Conservation (phyloP, 2,797 vertebrate genomes). For the Monodelphis domestica region DNA sequence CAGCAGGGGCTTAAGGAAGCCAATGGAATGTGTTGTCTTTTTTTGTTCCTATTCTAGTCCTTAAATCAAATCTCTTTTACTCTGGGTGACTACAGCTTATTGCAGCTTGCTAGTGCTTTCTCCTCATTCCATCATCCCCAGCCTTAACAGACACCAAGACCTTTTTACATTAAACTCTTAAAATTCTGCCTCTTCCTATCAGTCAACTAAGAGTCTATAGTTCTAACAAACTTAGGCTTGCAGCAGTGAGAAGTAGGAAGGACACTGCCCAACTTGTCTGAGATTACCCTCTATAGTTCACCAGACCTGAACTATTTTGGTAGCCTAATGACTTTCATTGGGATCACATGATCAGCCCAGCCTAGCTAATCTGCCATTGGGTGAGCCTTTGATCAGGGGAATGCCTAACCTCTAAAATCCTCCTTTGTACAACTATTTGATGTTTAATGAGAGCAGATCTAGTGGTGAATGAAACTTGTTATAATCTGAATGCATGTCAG, state of each 20-base stretch:
- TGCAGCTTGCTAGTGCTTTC: background rate
- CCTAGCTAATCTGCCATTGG: slow-evolving; percentile 25
- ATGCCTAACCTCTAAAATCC: slow-evolving; percentile 39
- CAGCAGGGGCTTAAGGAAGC: background rate
- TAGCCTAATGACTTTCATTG: slow-evolving; percentile 43
- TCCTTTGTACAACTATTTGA: slow-evolving; percentile 6
- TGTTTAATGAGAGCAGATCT: slow-evolving; percentile 25
- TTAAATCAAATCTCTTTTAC: background rate
- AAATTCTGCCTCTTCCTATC: slow-evolving; percentile 45
- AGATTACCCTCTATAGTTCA: slow-evolving; percentile 31
- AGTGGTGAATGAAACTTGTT: slow-evolving; percentile 6
- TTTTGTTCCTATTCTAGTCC: background rate
- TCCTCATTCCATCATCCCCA: background rate
- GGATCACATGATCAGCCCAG: slow-evolving; percentile 10
- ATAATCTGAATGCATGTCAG: background rate
- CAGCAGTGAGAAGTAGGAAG: background rate
- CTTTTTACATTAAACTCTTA: slow-evolving; percentile 33
- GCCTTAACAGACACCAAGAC: slow-evolving; percentile 1
- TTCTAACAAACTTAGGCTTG: slow-evolving; percentile 35
- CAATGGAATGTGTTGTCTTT: background rate
- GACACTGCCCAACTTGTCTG: background rate
- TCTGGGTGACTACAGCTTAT: background rate
- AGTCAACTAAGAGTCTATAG: slow-evolving; percentile 29
- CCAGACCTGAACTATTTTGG: slow-evolving; percentile 22
- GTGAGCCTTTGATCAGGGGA: slow-evolving; percentile 32